A percentile compares a stretch with the other conserved stretches of the same genome.
These are phyloP conservation scores for Sebastes minor DNA, from an alignment of 2,797 vertebrate species.

Conservation along the genomic window DNA sequence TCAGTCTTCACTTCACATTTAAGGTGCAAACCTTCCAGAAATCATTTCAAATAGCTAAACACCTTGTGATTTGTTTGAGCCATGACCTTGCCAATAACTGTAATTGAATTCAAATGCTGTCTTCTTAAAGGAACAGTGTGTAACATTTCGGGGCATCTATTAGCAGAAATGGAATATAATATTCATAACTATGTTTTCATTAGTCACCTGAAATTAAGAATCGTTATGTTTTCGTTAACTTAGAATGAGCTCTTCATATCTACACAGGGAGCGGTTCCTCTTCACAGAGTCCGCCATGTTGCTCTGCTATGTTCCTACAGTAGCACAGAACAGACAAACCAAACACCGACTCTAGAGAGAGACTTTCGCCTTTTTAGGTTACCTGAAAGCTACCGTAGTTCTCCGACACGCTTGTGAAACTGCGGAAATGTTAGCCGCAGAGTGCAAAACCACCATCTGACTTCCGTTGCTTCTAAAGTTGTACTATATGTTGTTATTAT, in stretches of 20 bases:
- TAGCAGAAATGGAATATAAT: too few relatives aligned
- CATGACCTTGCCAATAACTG: slow-evolving; percentile 5
- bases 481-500: not conserved
- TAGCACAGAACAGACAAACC: not conserved
- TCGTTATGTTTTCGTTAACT: too few relatives aligned
- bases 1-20: not conserved
- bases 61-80: not conserved
- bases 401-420: not conserved
- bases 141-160: too few relatives aligned
- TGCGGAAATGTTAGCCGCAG: not conserved
- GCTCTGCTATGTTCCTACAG: not conserved
- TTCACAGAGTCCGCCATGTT: not conserved
- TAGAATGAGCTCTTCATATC: too few relatives aligned
- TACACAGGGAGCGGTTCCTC: not conserved
- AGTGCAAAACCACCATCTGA: not conserved
- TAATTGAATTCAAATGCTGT: not conserved
- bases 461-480: not conserved
- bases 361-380: too few relatives aligned
- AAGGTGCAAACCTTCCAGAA: not conserved
- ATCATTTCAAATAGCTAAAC: not conserved
- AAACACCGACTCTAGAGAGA: not conserved
- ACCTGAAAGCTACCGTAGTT: not conserved
- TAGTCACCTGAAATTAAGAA: too few relatives aligned
- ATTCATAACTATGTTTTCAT: too few relatives aligned
- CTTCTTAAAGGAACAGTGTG: not conserved